phyloP scores from a whole-genome alignment of 2,113 vertebrate species.

The Apistogramma diplotaenia region DNA sequence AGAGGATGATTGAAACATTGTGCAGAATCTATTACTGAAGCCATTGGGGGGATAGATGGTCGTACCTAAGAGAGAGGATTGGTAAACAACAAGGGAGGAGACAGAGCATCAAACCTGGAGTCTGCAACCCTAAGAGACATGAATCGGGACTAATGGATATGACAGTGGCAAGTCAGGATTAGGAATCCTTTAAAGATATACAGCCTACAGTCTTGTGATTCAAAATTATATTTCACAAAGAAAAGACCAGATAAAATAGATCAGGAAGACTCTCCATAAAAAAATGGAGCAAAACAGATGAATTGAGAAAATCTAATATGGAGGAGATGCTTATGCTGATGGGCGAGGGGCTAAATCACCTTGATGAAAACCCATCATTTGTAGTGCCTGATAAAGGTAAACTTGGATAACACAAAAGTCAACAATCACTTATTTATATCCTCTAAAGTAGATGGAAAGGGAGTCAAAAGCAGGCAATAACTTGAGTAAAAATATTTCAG shows the following conservation, averaged over 20 bases:
- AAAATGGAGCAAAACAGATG: not conserved
- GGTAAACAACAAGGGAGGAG: slow-evolving; percentile 41
- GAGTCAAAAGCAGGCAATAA: not conserved
- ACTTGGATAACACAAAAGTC: not conserved
- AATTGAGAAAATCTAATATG: not conserved
- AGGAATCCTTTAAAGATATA: slow-evolving; percentile 17
- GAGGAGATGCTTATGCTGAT: slow-evolving; percentile 6
- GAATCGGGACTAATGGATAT: slow-evolving; percentile 9
- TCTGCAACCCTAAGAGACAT: not conserved
- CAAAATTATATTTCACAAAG: slow-evolving; percentile 12
- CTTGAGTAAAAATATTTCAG: not conserved
- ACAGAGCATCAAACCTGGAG: not conserved
- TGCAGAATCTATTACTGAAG: slow-evolving; percentile 42
- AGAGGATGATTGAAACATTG: slow-evolving; percentile 34
- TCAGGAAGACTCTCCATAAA: not conserved
- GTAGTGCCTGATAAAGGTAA: not conserved
- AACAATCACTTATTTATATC: not conserved
- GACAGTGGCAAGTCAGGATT: not conserved
- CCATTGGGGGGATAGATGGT: slow-evolving; percentile 46
- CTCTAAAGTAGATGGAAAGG: not conserved
- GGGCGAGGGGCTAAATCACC: not conserved
- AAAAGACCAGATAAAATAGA: not conserved
- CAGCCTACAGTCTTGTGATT: slow-evolving; percentile 3
- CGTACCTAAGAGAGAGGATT: slow-evolving; percentile 19
- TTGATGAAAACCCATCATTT: not conserved